Conservation (phyloP, 1,140 invertebrate genomes). For the Drosophila carrolli region DNA sequence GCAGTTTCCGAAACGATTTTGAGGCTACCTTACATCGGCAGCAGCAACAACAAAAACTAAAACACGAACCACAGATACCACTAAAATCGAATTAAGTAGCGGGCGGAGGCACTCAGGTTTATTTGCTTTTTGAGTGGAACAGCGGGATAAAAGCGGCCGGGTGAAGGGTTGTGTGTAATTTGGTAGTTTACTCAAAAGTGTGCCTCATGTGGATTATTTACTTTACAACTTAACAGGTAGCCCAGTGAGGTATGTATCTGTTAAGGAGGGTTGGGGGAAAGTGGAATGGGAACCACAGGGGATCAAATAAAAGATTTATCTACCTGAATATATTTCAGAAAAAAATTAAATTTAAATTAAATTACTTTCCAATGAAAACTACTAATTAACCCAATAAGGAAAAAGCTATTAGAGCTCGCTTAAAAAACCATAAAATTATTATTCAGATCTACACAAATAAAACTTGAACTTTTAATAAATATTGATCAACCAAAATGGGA, state of each 20-base stretch:
- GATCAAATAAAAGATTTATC: conserved; percentile 9
- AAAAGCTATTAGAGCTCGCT: not conserved
- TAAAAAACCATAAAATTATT: not conserved
- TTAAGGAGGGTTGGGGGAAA: not conserved
- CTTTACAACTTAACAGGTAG: conserved; percentile 73
- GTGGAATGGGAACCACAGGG: conserved; percentile 2
- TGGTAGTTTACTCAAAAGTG: conserved; percentile 64
- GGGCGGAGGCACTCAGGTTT: conserved; percentile 52
- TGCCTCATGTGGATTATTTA: conserved; percentile 65
- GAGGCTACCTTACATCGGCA: conserved; percentile 7
- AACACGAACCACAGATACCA: conserved; percentile 44
- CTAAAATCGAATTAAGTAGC: conserved; percentile 46
- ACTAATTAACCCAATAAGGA: conserved; percentile 19
- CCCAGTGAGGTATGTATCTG: conserved; percentile 32
- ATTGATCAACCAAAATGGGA: not conserved
- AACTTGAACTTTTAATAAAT: not conserved
- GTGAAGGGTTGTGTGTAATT: conserved; percentile 50
- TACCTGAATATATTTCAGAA: not conserved
- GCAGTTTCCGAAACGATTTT: not conserved
- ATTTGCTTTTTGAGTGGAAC: conserved; percentile 56
- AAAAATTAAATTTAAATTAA: no score
- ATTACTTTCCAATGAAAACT: not conserved
- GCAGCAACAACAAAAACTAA: conserved; percentile 15
- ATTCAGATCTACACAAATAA: no score
- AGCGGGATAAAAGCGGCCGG: conserved; percentile 8